phyloP scores from a whole-genome alignment of 2,888 invertebrate genomes.

The Dugesia japonica region DNA sequence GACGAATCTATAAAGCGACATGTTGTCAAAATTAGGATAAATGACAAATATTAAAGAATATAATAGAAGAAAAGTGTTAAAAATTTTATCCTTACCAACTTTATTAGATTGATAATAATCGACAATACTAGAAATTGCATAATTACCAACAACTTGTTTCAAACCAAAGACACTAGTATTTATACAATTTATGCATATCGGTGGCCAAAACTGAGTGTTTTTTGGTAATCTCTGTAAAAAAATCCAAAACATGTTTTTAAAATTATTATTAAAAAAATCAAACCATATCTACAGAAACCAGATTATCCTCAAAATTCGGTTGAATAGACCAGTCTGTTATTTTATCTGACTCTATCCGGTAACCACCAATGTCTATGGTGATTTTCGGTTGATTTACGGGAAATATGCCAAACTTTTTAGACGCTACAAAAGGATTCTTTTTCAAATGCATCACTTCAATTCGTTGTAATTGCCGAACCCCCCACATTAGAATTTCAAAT shows the following conservation, averaged over 20 bases:
- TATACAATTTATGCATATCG: not conserved
- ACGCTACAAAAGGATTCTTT: not conserved
- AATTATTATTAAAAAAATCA: not conserved
- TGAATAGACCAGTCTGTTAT: slow-evolving; percentile 6
- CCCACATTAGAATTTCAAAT: not conserved
- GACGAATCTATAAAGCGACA: too few relatives aligned
- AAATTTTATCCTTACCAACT: not conserved
- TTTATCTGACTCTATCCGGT: not conserved
- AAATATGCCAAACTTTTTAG: not conserved
- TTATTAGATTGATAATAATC: not conserved
- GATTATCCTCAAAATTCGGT: slow-evolving; percentile 23
- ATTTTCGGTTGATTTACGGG: not conserved
- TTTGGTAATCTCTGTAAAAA: slow-evolving; percentile 20
- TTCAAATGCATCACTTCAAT: not conserved
- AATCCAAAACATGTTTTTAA: not conserved
- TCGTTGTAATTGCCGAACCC: not conserved
- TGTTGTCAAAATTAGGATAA: too few relatives aligned
- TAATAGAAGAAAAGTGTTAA: too few relatives aligned
- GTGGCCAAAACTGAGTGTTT: slow-evolving; percentile 23
- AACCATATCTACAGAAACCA: slow-evolving; percentile 20
- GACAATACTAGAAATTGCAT: not conserved
- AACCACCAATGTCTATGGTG: slow-evolving; percentile 22
- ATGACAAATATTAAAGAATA: too few relatives aligned
- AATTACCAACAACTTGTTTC: not conserved
- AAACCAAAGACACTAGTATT: not conserved